Conservation (phyloP, 2,113 vertebrate genomes). For the Zosterops hypoxanthus region DNA sequence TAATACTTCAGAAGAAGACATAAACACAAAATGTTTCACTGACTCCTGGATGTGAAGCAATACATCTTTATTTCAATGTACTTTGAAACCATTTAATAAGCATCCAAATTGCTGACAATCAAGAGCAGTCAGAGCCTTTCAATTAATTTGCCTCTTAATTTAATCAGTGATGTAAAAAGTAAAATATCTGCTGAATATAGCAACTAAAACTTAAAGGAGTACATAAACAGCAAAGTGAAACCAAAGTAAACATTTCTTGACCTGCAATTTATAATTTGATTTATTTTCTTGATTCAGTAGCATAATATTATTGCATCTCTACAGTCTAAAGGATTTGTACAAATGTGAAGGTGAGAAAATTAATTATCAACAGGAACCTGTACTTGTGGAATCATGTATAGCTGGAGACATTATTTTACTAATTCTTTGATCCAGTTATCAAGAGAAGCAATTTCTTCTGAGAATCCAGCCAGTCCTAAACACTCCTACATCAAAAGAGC, state of each 20-base stretch:
- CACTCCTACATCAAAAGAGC: background rate
- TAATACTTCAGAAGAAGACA: background rate
- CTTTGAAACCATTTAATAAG: slow-evolving; percentile 20
- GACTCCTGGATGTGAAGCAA: slow-evolving; percentile 1
- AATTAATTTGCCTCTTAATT: slow-evolving; percentile 32
- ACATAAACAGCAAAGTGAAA: background rate
- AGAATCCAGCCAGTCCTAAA: background rate
- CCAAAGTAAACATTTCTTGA: background rate
- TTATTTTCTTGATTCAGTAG: background rate
- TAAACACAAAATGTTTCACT: background rate
- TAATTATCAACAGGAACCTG: background rate
- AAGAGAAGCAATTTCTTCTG: background rate
- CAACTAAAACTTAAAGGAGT: background rate
- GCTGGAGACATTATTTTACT: background rate
- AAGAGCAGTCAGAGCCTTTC: background rate
- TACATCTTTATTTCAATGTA: background rate
- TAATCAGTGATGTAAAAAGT: background rate
- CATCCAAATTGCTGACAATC: background rate
- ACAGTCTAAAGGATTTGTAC: background rate
- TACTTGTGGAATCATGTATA: background rate
- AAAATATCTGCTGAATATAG: background rate
- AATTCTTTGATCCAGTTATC: background rate
- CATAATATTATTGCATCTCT: background rate
- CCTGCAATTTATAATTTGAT: background rate
- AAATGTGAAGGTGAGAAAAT: background rate